Percentiles rank a stretch among this genome's conserved stretches.
Evolutionary conservation across 2,888 invertebrate genomes (phyloP).

Genomic region (Amiota minor): DNA sequence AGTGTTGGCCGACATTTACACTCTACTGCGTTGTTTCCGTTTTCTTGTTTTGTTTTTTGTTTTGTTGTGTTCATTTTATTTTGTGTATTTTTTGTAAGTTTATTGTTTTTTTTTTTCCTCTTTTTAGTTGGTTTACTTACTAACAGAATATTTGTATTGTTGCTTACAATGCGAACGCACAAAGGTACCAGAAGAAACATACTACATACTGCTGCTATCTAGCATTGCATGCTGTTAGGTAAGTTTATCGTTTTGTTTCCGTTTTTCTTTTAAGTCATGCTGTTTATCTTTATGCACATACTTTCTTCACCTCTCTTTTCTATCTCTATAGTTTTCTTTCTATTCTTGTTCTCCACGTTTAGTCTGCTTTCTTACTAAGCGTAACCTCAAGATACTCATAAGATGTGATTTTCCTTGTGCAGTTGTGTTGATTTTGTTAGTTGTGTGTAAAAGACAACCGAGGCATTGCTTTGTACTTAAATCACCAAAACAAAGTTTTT

Average conservation of each 20-base stretch:
- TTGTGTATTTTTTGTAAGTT: conserved; percentile 4
- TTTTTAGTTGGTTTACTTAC: background rate
- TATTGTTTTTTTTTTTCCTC: background rate
- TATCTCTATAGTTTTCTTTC: background rate
- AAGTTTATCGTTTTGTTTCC: conserved; percentile 66
- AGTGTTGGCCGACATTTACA: conserved; percentile 64
- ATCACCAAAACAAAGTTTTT: conserved; percentile 49
- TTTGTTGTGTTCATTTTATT: background rate
- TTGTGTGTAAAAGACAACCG: conserved; percentile 14
- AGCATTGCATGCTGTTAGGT: conserved; percentile 50
- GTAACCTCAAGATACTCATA: conserved; percentile 63
- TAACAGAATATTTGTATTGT: background rate
- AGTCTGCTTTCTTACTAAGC: conserved; percentile 37
- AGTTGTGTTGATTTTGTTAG: conserved; percentile 24
- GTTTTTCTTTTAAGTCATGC: conserved; percentile 51
- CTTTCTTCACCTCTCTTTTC: background rate
- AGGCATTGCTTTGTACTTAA: conserved; percentile 41
- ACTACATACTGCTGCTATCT: background rate
- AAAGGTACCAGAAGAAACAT: background rate
- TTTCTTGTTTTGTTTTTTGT: conserved; percentile 5
- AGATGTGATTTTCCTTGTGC: conserved; percentile 59
- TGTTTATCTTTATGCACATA: background rate
- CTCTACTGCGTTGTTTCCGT: conserved; percentile 50
- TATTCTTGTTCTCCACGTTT: conserved; percentile 37
- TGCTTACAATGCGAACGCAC: conserved; percentile 12